A percentile compares a stretch with the other conserved stretches of the same genome.
These are phyloP conservation scores for Pyxicephalus adspersus DNA, from an alignment of 2,113 vertebrate species.

Conservation along the genomic window DNA sequence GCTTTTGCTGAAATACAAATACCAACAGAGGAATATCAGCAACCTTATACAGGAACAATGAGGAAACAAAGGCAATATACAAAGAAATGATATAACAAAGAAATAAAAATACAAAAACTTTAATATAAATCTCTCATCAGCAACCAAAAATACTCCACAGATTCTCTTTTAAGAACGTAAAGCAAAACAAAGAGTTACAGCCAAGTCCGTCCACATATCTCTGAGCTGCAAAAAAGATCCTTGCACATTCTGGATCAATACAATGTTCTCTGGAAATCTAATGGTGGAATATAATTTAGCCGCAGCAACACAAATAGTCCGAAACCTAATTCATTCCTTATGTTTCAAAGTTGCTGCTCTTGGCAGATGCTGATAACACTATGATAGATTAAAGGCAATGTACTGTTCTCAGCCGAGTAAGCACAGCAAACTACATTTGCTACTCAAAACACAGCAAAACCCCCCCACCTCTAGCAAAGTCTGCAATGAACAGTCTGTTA, in stretches of 20 bases:
- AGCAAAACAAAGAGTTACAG: conserved; percentile 17
- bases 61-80: too few species aligned
- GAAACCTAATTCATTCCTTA: conserved; percentile 67
- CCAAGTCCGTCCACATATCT: conserved; percentile 36
- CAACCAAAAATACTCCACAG: too few species aligned
- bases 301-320: conserved; percentile 61
- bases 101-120: too few species aligned
- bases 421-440: conserved; percentile 52
- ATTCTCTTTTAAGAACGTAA: background rate
- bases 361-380: conserved; percentile 62
- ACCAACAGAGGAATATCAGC: too few species aligned
- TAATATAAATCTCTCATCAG: too few species aligned
- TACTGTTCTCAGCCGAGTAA: conserved; percentile 59
- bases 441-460: background rate
- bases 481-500: too few species aligned
- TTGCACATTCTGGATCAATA: conserved; percentile 50
- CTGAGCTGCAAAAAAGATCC: conserved; percentile 30
- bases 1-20: too few species aligned
- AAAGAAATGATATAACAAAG: too few species aligned
- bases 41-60: too few species aligned
- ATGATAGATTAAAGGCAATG: conserved; percentile 59
- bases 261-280: conserved; percentile 56
- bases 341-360: conserved; percentile 60
- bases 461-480: too few species aligned
- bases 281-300: conserved; percentile 52